Evolutionary conservation across 2,888 invertebrate genomes (phyloP), one percentile per base, ranked within the genome.

Genomic region (Leucophenga maculata): DNA sequence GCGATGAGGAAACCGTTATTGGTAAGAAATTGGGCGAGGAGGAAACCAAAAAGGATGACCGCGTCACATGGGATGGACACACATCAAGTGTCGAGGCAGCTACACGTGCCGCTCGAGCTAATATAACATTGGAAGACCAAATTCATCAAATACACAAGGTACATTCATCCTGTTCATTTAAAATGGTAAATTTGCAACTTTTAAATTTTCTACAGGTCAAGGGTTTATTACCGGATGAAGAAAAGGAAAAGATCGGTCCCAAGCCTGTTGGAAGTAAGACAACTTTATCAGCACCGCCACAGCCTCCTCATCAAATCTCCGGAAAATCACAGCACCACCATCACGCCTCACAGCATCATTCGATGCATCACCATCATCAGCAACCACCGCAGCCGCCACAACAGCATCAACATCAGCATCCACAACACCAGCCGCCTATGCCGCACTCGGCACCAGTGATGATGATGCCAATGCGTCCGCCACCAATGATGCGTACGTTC

Each of bases 31-130:
- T 98, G 73, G 97, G 97, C 1, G 97, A 97, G 86, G 95, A 95
- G 80, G 95, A 95, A 88, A 92, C 92, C 46, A 92, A 92, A 76
- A 94, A 96, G 78, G 96, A 96, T 83, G 97, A 97, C 86, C 92
- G 95, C 80, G 96, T 97, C 16, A 98, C 98, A 65, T 99, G 99
- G 99, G 99, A 99, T 89, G 99, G 99, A 0, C 98, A 99, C 89
- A 97, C 97, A 0, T 96, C 96, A 18, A 97, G 97, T 81, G 97
- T 98, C 79, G 98, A 98, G 89, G 97, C 97, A 1, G 97, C 97
- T 4, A 96, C 97, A 0, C 90, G 97, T 65, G 97, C 97, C 8
- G 98, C 98, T 0, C 90, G 97, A 50, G 97, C 97, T 0, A 97
- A 97, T 87, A 97, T 98, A 83, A 97, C 97, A 1, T 91, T 98